Percentiles rank a stretch among this genome's conserved stretches.
Evolutionary conservation across 1,140 invertebrate species (phyloP).

Genomic region (Hyles euphorbiae): DNA sequence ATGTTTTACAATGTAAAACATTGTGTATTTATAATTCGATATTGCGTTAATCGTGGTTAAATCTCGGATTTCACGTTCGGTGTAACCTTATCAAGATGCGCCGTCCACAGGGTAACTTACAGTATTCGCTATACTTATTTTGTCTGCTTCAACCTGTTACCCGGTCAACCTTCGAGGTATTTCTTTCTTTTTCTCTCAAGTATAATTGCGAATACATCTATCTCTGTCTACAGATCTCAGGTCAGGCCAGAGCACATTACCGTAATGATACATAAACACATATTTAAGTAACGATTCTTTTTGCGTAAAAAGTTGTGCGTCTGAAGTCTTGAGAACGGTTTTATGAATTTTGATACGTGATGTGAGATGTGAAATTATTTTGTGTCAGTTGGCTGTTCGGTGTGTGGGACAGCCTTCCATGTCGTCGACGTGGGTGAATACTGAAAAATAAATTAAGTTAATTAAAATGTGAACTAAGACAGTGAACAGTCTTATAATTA

Average conservation of each 20-base stretch:
- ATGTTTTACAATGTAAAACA: no score
- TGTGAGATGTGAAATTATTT: not conserved
- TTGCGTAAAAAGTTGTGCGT: conserved; percentile 55
- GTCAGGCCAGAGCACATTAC: conserved; percentile 63
- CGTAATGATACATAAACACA: conserved; percentile 74
- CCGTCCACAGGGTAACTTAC: conserved; percentile 50
- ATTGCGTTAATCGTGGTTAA: conserved; percentile 23
- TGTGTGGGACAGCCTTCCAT: conserved; percentile 41
- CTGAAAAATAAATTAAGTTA: conserved; percentile 32
- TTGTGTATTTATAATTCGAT: no score
- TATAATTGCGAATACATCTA: conserved; percentile 19
- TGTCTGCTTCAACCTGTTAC: conserved; percentile 69
- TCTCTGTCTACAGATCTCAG: conserved; percentile 48
- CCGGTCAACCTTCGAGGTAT: conserved; percentile 58
- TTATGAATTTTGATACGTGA: conserved; percentile 9
- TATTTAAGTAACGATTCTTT: conserved; percentile 72
- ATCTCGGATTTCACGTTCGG: conserved; percentile 24
- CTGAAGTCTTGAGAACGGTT: conserved; percentile 22
- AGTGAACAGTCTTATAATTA: no score
- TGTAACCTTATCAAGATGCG: conserved; percentile 37
- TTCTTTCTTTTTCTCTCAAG: conserved; percentile 34
- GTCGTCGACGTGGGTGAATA: conserved; percentile 50
- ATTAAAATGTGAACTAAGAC: not conserved
- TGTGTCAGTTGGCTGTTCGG: conserved; percentile 4
- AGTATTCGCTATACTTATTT: conserved; percentile 64